Conservation (phyloP, 2,113 vertebrate species). For the Ctenodactylus gundi region DNA sequence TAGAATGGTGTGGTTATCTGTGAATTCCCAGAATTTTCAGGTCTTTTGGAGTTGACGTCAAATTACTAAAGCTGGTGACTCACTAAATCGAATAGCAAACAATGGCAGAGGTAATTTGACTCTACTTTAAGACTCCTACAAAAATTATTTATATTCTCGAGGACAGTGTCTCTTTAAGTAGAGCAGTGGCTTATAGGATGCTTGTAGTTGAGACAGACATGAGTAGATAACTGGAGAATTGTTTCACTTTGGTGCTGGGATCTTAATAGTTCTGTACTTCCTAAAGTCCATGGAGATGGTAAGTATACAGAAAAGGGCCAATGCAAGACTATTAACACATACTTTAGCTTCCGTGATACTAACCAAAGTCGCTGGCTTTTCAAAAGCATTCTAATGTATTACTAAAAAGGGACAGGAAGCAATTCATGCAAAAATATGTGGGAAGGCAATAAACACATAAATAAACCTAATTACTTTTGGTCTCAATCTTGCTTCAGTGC, state of each 20-base stretch:
- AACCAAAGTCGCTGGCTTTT: not conserved
- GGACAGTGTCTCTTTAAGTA: not conserved
- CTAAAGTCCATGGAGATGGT: not conserved
- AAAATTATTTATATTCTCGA: not conserved
- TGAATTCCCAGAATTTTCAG: conserved; percentile 35
- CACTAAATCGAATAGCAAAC: conserved; percentile 44
- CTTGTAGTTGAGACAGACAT: not conserved
- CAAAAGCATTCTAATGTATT: not conserved
- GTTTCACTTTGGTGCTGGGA: not conserved
- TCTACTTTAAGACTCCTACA: not conserved
- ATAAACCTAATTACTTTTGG: not conserved
- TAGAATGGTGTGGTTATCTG: not conserved
- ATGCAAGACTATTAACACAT: too few species aligned
- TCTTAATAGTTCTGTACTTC: not conserved
- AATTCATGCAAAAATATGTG: not conserved
- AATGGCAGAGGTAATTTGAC: not conserved
- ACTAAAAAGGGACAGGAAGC: not conserved
- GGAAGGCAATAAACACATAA: not conserved
- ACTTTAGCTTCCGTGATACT: not conserved
- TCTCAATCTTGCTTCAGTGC: conserved; percentile 24
- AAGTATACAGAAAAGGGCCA: not conserved
- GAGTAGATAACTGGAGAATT: not conserved
- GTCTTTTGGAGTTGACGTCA: not conserved
- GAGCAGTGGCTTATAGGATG: not conserved
- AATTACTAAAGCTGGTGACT: not conserved